Conservation (phyloP, 2,888 invertebrate species). For the Plebejus argus region DNA sequence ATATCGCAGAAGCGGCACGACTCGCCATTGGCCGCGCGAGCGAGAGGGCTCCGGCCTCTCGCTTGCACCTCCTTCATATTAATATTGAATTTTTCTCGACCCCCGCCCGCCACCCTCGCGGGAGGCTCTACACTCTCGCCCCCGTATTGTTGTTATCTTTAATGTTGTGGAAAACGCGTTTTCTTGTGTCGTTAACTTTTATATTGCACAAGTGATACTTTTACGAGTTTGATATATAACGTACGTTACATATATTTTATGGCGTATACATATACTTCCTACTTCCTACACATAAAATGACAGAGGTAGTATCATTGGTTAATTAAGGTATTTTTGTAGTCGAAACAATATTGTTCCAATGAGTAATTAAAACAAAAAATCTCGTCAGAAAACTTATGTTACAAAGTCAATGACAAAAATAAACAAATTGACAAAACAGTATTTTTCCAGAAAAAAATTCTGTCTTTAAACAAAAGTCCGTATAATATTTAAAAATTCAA, state of each 20-base stretch:
- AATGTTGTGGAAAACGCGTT: slow-evolving; percentile 82
- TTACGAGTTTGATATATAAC: slow-evolving; percentile 78
- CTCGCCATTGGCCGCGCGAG: slow-evolving; percentile 81
- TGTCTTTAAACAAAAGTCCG: slow-evolving; percentile 21
- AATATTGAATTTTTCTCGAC: slow-evolving; percentile 90
- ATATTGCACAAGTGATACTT: slow-evolving; percentile 81
- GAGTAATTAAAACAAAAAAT: background rate
- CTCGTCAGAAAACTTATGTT: background rate
- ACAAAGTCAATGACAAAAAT: background rate
- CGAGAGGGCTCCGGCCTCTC: slow-evolving; percentile 76
- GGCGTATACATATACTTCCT: slow-evolving; percentile 32
- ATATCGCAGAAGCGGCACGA: slow-evolving; percentile 81
- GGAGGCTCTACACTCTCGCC: slow-evolving; percentile 80
- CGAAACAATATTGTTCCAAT: background rate
- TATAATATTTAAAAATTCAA: slow-evolving; percentile 35
- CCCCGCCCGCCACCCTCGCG: slow-evolving; percentile 78
- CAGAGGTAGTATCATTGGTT: background rate
- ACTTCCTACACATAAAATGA: background rate
- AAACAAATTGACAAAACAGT: background rate
- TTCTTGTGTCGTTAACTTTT: slow-evolving; percentile 82
- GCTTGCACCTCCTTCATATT: slow-evolving; percentile 87
- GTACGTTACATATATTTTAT: slow-evolving; percentile 54
- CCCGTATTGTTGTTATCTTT: slow-evolving; percentile 82
- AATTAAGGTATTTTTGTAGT: background rate
- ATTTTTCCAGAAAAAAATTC: slow-evolving; percentile 1